Evolutionary conservation across 2,797 vertebrate genomes (phyloP).

Genomic region (Tympanoctomys barrerae): DNA sequence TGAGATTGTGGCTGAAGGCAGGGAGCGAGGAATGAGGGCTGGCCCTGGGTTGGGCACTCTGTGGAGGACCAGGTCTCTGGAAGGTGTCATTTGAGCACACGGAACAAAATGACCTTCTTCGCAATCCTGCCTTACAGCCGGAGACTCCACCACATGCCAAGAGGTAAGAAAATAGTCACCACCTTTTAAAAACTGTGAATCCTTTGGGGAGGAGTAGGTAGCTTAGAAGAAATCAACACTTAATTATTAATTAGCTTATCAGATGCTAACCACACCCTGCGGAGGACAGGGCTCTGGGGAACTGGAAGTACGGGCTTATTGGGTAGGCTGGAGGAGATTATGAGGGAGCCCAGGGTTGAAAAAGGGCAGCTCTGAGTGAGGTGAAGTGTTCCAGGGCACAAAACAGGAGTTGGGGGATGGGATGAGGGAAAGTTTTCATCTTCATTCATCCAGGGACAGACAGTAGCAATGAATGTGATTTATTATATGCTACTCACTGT

Average conservation of each 20-base stretch:
- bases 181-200: conserved; percentile 57
- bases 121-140: background rate
- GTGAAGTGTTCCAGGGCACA: background rate
- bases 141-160: conserved; percentile 12
- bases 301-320: conserved; percentile 68
- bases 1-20: background rate
- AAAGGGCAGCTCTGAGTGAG: background rate
- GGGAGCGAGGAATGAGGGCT: background rate
- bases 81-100: conserved; percentile 12
- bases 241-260: conserved; percentile 73
- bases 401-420: background rate
- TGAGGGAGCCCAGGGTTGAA: background rate
- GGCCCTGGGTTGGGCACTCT: background rate
- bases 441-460: background rate
- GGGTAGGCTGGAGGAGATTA: background rate
- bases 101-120: conserved; percentile 39
- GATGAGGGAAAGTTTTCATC: background rate
- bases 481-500: background rate
- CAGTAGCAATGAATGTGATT: background rate
- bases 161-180: conserved; percentile 32
- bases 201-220: conserved; percentile 35
- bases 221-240: conserved; percentile 59
- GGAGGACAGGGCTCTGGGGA: background rate
- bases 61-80: background rate
- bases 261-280: conserved; percentile 47